phyloP scores from a whole-genome alignment of 2,797 vertebrate species.

The Leuciscus waleckii region DNA sequence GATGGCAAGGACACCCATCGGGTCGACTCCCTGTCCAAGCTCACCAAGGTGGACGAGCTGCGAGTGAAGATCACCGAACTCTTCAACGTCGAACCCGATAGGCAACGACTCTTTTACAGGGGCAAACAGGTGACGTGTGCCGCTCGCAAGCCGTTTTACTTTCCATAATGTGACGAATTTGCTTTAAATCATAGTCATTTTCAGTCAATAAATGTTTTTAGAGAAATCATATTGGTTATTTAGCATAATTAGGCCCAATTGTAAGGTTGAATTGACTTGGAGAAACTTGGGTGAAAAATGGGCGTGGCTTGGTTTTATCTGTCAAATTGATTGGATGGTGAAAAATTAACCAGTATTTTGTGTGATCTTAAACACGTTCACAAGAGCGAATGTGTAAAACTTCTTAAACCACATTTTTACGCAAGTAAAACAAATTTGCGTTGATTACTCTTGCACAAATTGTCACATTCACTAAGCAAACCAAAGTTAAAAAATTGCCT shows the following conservation, averaged over 20 bases:
- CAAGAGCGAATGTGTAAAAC: neutral
- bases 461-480: neutral
- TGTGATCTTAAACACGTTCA: rapidly evolving
- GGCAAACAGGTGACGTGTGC: slow-evolving; percentile 89
- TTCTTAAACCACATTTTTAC: neutral
- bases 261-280: neutral
- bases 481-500: rapidly evolving
- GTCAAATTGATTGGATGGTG: neutral
- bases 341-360: neutral
- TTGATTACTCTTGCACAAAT: neutral
- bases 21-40: slow-evolving; percentile 92
- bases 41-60: slow-evolving; percentile 95
- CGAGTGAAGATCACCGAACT: slow-evolving; percentile 86
- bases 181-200: too few species aligned
- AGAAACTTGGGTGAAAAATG: neutral
- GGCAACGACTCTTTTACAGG: slow-evolving; percentile 92
- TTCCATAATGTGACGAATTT: too few species aligned
- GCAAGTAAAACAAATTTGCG: neutral
- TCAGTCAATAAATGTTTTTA: too few species aligned
- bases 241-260: neutral
- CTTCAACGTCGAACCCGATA: slow-evolving; percentile 87
- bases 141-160: neutral
- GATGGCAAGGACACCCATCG: slow-evolving; percentile 92
- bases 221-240: neutral
- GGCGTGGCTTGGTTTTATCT: neutral